Percentiles rank a stretch among this genome's conserved stretches.
Evolutionary conservation across 35 echinoderm and acorn worm species (phyloP).

Genomic region (Amphiura filiformis): DNA sequence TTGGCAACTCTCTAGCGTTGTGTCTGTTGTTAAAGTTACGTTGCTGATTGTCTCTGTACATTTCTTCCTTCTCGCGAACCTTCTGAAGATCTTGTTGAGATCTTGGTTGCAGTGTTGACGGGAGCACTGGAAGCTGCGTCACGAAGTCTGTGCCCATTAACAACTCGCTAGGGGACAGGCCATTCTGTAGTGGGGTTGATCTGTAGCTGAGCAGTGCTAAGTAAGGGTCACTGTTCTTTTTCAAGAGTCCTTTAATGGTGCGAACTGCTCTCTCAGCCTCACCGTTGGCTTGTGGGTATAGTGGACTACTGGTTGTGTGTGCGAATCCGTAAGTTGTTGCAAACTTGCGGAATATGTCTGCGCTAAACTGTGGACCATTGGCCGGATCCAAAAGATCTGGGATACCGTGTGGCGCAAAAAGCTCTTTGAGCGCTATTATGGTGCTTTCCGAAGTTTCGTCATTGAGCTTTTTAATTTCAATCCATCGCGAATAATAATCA

Average conservation of each 20-base stretch:
- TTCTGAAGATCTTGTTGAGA: neutral
- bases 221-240: constrained; percentile 35
- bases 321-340: constrained; percentile 2
- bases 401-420: constrained; percentile 32
- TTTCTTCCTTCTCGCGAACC: neutral
- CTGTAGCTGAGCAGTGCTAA: constrained; percentile 40
- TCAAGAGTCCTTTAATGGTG: constrained; percentile 29
- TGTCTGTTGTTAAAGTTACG: constrained; percentile 20
- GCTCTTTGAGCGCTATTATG: constrained; percentile 12
- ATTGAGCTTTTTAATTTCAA: constrained; percentile 35
- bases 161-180: constrained; percentile 18
- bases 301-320: constrained; percentile 34
- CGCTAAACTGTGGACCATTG: neutral
- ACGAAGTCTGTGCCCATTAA: constrained; percentile 43
- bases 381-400: neutral
- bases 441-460: neutral
- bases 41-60: neutral
- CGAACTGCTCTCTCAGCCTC: constrained; percentile 59
- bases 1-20: neutral
- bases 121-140: no score
- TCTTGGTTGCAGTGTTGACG: no score
- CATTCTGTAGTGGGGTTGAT: constrained; percentile 44
- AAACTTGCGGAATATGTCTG: constrained; percentile 7
- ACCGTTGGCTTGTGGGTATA: constrained; percentile 35
- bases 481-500: constrained; percentile 38